These are phyloP conservation scores for Drosophila sp. DNA, from an alignment of 1,140 invertebrate species.

Conservation along the genomic window DNA sequence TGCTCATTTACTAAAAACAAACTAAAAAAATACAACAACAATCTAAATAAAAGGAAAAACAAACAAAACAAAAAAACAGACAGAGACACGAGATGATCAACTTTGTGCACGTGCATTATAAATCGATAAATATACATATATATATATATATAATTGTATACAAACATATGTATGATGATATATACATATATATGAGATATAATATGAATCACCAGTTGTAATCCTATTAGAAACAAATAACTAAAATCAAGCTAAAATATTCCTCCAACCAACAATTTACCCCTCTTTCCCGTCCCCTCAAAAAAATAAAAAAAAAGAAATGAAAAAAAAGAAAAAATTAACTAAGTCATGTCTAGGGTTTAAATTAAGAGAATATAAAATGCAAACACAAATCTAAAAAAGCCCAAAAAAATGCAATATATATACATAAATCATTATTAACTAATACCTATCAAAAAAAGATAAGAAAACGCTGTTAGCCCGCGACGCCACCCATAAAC, in stretches of 20 bases:
- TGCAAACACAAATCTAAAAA: not conserved
- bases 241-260: constrained; percentile 20
- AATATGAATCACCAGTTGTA: constrained; percentile 44
- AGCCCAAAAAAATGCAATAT: constrained; percentile 17
- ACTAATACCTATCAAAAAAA: constrained; percentile 22
- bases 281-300: constrained; percentile 16
- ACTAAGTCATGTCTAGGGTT: constrained; percentile 5
- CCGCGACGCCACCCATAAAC: constrained; percentile 74
- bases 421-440: constrained; percentile 13
- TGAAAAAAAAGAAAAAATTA: not conserved
- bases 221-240: constrained; percentile 34
- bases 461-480: constrained; percentile 61
- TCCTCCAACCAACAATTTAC: not conserved
- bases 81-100: not conserved
- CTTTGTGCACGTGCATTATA: not conserved
- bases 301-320: not conserved
- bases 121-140: constrained; percentile 23
- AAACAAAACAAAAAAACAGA: constrained; percentile 4
- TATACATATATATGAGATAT: constrained; percentile 13
- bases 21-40: constrained; percentile 18
- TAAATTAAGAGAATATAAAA: not conserved
- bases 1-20: constrained; percentile 40
- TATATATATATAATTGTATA: constrained; percentile 23
- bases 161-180: constrained; percentile 5
- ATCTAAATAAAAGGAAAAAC: constrained; percentile 6